Base-by-base conservation (phyloP, 2,113 vertebrate species). In the Caranx ignobilis region DNA sequence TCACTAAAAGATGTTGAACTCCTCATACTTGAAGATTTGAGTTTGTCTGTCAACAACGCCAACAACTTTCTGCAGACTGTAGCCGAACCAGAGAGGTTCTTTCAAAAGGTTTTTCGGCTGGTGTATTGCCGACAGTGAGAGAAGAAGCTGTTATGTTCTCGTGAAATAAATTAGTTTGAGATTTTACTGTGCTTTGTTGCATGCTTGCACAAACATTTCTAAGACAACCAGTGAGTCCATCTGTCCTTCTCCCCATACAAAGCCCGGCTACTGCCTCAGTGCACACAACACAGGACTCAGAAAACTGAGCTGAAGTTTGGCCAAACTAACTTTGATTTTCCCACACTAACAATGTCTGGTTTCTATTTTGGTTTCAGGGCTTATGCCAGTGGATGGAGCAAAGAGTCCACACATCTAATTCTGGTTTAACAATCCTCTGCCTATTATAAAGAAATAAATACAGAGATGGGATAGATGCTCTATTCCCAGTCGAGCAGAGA, bases 241-340 rank as follows among this genome's bases (percentile, higher is more conserved):
- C 76, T 80, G 85, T 87, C 75, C 75, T 8, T 57, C 64, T 21
- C 43, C 64, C 59, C 45, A 59, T 52, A 66, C 57, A 70, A 63
- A 56, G 75, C 39, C 60, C 70, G 35, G 31, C 52, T 39, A 9
- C 67, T 48, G 66, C 66, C 34, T 18, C 60, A 32, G 32, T 47
- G 48, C 48, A 56, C 54, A 62, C 56, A 63, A 63, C 15, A 76
- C 37, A n/a, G n/a, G 65, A 55, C 43, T 55, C 3, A 43, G 12
- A 66, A 71, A 34, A 54, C 31, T 41, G 5, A 15, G 8, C 19
- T 77, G 71, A 84, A 47, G 41, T 75, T 64, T 62, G 6, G 66
- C 55, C 68, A 45, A 52, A 21, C 6, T 54, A 15, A 37, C 11
- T 69, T 69, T 18, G 26, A 7, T 60, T 54, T 59, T 54, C 19